Conservation (phyloP, 2,888 invertebrate species). For the Litoditis marina region DNA sequence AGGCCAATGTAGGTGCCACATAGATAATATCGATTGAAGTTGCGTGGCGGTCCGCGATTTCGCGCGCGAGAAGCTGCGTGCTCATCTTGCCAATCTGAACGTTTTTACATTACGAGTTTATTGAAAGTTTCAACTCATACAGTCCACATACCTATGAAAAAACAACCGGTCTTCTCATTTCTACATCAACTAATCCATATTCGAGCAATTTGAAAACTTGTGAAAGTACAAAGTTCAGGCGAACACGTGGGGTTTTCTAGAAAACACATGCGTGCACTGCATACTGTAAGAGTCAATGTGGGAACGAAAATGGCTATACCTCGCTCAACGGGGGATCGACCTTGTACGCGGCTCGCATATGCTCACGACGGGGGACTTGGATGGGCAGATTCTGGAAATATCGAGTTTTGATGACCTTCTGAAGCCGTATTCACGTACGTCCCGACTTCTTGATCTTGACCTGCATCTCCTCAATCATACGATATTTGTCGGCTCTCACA, state of each 20-base stretch:
- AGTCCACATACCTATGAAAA: not conserved
- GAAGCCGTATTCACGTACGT: not conserved
- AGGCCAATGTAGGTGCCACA: conserved; percentile 31
- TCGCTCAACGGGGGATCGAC: conserved; percentile 37
- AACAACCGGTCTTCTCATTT: no score
- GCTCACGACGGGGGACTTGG: conserved; percentile 23
- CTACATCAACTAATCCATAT: no score
- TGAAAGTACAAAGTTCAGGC: no score
- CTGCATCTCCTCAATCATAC: no score
- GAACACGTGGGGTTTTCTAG: no score
- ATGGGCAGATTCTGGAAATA: conserved; percentile 34
- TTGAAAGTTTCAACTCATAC: not conserved
- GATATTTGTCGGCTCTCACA: no score
- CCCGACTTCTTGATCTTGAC: no score
- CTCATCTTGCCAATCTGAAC: conserved; percentile 25
- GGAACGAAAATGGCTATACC: conserved; percentile 3
- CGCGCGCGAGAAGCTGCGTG: conserved; percentile 30
- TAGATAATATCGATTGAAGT: conserved; percentile 23
- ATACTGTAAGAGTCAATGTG: no score
- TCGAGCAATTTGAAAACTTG: no score
- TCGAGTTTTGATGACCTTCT: not conserved
- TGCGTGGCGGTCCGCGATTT: conserved; percentile 22
- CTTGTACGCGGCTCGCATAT: conserved; percentile 24
- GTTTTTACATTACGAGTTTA: no score
- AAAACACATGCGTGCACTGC: no score